These are phyloP conservation scores for Diarsia rubi DNA, from an alignment of 2,888 invertebrate species.

Conservation along the genomic window DNA sequence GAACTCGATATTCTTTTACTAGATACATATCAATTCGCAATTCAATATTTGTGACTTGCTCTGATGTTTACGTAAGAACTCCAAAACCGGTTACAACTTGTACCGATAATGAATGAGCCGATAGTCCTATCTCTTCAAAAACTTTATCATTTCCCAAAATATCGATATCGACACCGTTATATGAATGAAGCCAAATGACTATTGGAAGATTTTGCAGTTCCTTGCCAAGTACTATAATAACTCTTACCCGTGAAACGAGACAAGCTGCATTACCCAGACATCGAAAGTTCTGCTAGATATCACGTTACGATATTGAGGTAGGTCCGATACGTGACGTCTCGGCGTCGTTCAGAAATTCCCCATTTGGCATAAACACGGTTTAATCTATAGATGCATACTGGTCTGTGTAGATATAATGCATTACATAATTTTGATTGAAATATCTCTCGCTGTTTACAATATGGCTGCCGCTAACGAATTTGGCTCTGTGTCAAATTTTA, in stretches of 20 bases:
- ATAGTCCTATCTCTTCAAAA: conserved; percentile 11
- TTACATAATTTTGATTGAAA: conserved; percentile 65
- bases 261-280: conserved; percentile 27
- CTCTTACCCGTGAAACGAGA: conserved; percentile 22
- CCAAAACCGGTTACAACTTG: not conserved
- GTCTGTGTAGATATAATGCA: conserved; percentile 22
- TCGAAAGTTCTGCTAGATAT: conserved; percentile 33
- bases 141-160: not conserved
- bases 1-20: not conserved
- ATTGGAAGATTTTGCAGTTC: conserved; percentile 17
- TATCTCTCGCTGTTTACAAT: conserved; percentile 50
- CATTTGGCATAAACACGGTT: conserved; percentile 8
- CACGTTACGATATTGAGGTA: conserved; percentile 53
- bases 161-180: conserved; percentile 23
- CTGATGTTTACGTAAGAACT: not conserved
- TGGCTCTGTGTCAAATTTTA: conserved; percentile 62
- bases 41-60: not conserved
- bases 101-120: not conserved
- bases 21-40: not conserved
- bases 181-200: conserved; percentile 38
- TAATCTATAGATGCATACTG: conserved; percentile 8
- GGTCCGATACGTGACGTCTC: conserved; percentile 43
- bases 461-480: conserved; percentile 46
- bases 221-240: conserved; percentile 46
- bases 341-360: conserved; percentile 25